These are phyloP conservation scores for Seira ritae DNA, from an alignment of 2,888 invertebrate species.

Conservation along the genomic window DNA sequence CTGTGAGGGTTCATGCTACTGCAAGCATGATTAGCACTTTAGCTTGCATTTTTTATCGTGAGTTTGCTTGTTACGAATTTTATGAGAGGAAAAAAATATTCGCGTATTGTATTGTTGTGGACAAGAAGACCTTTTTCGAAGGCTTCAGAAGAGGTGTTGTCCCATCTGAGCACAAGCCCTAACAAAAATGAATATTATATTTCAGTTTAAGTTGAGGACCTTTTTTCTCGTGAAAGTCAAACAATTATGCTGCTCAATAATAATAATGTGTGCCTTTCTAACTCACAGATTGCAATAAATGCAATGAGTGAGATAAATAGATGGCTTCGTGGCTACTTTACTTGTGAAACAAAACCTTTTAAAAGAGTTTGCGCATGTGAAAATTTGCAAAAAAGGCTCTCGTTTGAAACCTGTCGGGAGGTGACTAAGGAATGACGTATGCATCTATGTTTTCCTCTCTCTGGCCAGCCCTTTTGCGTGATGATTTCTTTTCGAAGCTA, in stretches of 20 bases:
- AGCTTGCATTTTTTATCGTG: too few species aligned
- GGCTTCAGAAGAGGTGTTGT: slow-evolving; percentile 24
- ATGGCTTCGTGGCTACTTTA: not conserved
- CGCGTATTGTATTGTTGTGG: slow-evolving; percentile 35
- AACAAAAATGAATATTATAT: not conserved
- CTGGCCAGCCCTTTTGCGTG: not conserved
- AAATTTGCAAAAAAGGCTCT: not conserved
- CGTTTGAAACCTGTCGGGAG: not conserved
- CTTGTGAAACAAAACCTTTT: not conserved
- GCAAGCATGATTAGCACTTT: too few species aligned
- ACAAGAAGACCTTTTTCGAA: slow-evolving; percentile 53
- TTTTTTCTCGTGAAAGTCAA: slow-evolving; percentile 46
- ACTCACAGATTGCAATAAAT: not conserved
- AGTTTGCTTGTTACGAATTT: too few species aligned
- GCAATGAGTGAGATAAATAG: too few species aligned
- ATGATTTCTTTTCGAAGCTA: not conserved
- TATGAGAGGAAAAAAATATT: slow-evolving; percentile 29
- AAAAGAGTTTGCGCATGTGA: not conserved
- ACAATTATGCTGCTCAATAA: not conserved
- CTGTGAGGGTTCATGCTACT: too few species aligned
- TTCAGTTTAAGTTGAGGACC: slow-evolving; percentile 24
- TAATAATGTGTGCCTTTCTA: not conserved
- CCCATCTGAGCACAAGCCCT: slow-evolving; percentile 4
- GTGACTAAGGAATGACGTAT: not conserved
- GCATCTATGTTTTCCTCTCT: too few species aligned